phyloP scores from a whole-genome alignment of 1,140 invertebrate genomes.

The Camponotus pennsylvanicus region DNA sequence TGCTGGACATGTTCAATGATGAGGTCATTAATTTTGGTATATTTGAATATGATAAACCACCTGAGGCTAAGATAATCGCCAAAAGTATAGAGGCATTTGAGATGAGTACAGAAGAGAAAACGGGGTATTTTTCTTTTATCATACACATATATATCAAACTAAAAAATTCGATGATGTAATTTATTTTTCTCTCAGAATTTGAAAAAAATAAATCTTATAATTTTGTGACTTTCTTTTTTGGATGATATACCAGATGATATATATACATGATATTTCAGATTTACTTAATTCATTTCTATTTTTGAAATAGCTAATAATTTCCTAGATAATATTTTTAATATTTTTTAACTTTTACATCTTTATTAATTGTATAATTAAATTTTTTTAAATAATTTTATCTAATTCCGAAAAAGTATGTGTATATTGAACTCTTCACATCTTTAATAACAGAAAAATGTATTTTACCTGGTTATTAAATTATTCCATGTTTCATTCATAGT shows the following conservation, averaged over 20 bases:
- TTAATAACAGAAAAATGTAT: not conserved
- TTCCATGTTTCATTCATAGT: constrained; percentile 66
- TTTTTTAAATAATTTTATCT: not conserved
- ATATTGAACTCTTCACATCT: not conserved
- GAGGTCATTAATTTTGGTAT: constrained; percentile 83
- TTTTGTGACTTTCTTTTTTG: not conserved
- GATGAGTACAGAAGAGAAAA: constrained; percentile 77
- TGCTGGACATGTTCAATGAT: constrained; percentile 79
- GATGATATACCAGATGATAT: no score
- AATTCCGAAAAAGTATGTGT: not conserved
- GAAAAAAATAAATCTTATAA: not conserved
- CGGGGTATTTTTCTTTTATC: constrained; percentile 74
- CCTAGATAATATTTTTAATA: not conserved
- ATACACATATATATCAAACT: not conserved
- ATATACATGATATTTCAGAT: not conserved
- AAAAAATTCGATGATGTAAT: constrained; percentile 7
- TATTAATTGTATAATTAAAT: not conserved
- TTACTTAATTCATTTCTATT: constrained; percentile 9
- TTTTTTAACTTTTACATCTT: constrained; percentile 3
- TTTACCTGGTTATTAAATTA: constrained; percentile 4
- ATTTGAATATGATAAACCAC: constrained; percentile 83
- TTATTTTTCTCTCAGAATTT: not conserved
- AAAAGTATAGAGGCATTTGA: constrained; percentile 82
- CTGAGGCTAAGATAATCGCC: constrained; percentile 82
- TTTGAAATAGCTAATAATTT: not conserved